phyloP scores from a whole-genome alignment of 1,140 invertebrate species.

The Papilio aristodemus region DNA sequence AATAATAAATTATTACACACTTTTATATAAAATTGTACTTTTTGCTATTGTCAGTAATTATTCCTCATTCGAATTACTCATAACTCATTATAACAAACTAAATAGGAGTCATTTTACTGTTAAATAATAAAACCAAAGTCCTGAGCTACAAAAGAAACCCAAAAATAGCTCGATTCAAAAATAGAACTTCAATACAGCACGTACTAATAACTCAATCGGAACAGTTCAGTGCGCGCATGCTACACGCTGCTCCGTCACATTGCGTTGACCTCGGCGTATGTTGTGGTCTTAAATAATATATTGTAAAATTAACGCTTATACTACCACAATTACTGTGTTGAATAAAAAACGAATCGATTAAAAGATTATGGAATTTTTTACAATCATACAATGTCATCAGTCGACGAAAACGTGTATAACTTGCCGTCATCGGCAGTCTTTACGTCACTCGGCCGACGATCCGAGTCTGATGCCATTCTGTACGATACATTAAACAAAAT shows the following conservation, averaged over 20 bases:
- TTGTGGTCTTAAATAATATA: too few species aligned
- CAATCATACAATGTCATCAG: not conserved
- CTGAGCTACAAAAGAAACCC: not conserved
- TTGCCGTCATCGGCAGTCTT: not conserved
- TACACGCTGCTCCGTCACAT: not conserved
- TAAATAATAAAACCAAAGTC: not conserved
- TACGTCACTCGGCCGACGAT: too few species aligned
- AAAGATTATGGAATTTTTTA: not conserved
- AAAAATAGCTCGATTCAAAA: constrained; percentile 3
- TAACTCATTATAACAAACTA: not conserved
- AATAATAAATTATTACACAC: too few species aligned
- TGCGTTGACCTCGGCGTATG: not conserved
- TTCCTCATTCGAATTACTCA: not conserved
- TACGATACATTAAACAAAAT: too few species aligned
- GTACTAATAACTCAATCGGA: constrained; percentile 14
- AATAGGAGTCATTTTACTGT: not conserved
- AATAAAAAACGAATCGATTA: not conserved
- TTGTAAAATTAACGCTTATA: constrained; percentile 3
- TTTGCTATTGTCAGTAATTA: too few species aligned
- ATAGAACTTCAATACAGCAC: not conserved
- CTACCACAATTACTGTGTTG: not conserved
- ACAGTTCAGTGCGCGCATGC: not conserved
- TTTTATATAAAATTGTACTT: too few species aligned
- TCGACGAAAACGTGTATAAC: not conserved
- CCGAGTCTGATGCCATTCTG: too few species aligned